Evolutionary conservation across 2,113 vertebrate species (phyloP).

Genomic region (Zosterops borbonicus): DNA sequence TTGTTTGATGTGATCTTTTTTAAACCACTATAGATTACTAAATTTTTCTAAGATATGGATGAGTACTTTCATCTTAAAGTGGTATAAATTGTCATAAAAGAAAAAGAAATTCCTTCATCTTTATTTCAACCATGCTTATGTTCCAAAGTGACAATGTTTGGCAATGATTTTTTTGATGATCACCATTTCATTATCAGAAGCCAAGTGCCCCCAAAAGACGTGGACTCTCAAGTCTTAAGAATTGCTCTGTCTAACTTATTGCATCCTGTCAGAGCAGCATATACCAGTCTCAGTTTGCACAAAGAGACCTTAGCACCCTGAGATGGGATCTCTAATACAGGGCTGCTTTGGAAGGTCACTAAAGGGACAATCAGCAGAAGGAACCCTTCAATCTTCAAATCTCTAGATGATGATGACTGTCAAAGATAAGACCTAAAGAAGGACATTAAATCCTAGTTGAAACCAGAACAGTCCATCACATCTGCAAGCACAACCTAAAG

Average conservation of each 20-base stretch:
- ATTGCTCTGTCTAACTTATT: neutral
- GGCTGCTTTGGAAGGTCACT: neutral
- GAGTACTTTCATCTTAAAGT: neutral
- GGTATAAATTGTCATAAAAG: neutral
- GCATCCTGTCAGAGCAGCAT: neutral
- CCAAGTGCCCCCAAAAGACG: neutral
- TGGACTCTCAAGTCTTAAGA: neutral
- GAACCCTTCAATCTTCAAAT: neutral
- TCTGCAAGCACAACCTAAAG: neutral
- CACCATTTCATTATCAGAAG: neutral
- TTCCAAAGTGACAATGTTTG: neutral
- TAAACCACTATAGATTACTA: neutral
- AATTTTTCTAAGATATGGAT: neutral
- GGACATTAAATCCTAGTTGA: neutral
- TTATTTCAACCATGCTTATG: neutral
- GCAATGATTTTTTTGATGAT: neutral
- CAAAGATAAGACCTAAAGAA: neutral
- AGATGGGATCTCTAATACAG: neutral
- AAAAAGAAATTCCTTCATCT: neutral
- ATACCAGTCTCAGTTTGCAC: neutral
- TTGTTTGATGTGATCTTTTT: neutral
- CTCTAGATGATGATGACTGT: neutral
- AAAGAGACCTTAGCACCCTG: neutral
- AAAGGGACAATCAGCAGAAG: neutral
- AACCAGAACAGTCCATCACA: neutral